phyloP scores from a whole-genome alignment of 2,113 vertebrate species.

The Sigmodon hispidus region DNA sequence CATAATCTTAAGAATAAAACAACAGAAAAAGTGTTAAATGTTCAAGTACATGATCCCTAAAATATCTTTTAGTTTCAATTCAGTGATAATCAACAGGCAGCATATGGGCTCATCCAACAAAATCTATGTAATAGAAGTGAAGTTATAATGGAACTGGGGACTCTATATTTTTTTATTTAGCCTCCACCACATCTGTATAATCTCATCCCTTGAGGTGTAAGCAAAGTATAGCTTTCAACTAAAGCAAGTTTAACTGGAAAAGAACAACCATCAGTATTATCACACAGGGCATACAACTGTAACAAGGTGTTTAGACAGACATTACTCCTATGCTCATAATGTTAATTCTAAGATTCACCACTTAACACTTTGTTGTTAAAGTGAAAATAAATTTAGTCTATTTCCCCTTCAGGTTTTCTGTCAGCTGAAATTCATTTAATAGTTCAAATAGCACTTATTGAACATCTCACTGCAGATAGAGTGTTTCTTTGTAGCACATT shows the following conservation, averaged over 20 bases:
- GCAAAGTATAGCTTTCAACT: neutral
- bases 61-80: neutral
- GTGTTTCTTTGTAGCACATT: no score
- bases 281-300: neutral
- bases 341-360: neutral
- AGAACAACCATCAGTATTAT: neutral
- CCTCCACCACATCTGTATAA: neutral
- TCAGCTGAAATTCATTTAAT: slow-evolving; percentile 32
- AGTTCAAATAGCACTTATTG: neutral
- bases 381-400: neutral
- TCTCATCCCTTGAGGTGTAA: neutral
- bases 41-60: neutral
- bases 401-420: neutral
- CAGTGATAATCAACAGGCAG: neutral
- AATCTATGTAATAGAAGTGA: neutral
- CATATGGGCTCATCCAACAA: neutral
- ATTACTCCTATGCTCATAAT: neutral
- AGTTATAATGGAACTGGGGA: neutral
- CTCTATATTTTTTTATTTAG: neutral
- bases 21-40: neutral
- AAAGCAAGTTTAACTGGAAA: neutral
- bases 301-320: neutral
- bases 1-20: neutral
- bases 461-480: neutral
- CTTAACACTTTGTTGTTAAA: neutral